Evolutionary conservation across 2,888 invertebrate species (phyloP).

Genomic region (Euzophera pinguis): DNA sequence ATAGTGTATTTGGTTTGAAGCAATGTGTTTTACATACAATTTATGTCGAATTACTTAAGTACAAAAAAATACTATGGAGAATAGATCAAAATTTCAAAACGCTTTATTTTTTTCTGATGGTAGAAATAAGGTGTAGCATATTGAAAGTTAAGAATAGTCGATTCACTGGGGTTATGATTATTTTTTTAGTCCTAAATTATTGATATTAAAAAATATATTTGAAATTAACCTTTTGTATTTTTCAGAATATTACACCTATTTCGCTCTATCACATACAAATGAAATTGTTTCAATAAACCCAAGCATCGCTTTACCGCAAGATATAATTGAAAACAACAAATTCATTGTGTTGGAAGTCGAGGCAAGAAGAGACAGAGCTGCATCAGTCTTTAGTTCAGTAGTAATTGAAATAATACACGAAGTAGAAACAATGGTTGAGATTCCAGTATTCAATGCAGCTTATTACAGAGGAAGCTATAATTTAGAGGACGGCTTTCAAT

Average conservation of each 20-base stretch:
- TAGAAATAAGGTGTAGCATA: too few species aligned
- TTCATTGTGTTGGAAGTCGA: slow-evolving; percentile 50
- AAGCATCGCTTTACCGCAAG: slow-evolving; percentile 27
- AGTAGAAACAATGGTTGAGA: slow-evolving; percentile 18
- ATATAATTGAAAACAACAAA: slow-evolving; percentile 28
- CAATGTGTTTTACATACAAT: too few species aligned
- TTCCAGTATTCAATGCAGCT: slow-evolving; percentile 29
- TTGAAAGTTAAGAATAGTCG: too few species aligned
- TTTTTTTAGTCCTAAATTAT: too few species aligned
- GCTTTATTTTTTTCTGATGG: too few species aligned
- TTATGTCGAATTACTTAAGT: too few species aligned
- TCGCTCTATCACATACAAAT: slow-evolving; percentile 25
- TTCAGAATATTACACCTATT: slow-evolving; percentile 38
- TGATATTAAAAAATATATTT: too few species aligned
- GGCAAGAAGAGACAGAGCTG: slow-evolving; percentile 45
- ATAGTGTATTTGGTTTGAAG: too few species aligned
- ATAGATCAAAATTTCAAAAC: too few species aligned
- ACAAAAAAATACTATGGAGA: too few species aligned
- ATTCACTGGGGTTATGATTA: too few species aligned
- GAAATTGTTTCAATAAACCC: slow-evolving; percentile 34
- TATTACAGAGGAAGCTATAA: slow-evolving; percentile 35
- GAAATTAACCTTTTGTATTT: too few species aligned
- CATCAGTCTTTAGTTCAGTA: slow-evolving; percentile 39
- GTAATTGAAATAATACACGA: slow-evolving; percentile 39
- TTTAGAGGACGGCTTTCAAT: slow-evolving; percentile 25